phyloP scores from a whole-genome alignment of 2,113 vertebrate genomes.

The Galemys pyrenaicus region DNA sequence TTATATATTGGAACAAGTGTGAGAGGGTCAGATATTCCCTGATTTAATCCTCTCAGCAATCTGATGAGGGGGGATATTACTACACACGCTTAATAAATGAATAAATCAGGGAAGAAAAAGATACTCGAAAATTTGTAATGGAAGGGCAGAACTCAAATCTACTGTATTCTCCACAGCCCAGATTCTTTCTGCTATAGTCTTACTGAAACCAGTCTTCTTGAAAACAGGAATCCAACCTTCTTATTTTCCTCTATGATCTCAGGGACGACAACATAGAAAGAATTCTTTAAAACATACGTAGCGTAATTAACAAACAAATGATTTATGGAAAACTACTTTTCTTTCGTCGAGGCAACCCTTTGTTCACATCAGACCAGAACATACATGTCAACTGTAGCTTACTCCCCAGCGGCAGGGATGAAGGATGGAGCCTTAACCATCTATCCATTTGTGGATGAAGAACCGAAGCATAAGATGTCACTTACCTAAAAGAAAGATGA shows the following conservation, averaged over 20 bases:
- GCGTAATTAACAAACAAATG: neutral
- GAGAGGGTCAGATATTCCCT: neutral
- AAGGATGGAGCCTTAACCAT: neutral
- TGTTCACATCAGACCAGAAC: neutral
- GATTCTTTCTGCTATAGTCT: neutral
- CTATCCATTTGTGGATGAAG: neutral
- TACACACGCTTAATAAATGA: neutral
- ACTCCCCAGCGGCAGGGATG: slow-evolving; percentile 5
- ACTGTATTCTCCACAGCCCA: neutral
- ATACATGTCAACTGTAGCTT: slow-evolving; percentile 19
- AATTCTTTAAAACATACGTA: neutral
- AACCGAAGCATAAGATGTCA: slow-evolving; percentile 42
- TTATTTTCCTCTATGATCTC: neutral
- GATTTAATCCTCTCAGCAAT: slow-evolving; percentile 1
- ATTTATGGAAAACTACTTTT: neutral
- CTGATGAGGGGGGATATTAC: neutral
- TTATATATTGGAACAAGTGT: neutral
- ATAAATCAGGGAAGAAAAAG: neutral
- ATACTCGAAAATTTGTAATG: neutral
- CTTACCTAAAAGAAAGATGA: slow-evolving; percentile 78
- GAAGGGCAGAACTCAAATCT: neutral
- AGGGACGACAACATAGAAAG: neutral
- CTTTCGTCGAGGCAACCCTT: neutral
- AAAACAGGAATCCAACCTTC: neutral
- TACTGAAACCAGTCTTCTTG: neutral